A percentile compares a stretch with the other conserved stretches of the same genome.
Conservation (phyloP, 2,113 vertebrate genomes). For the Cyprinus carpio region DNA sequence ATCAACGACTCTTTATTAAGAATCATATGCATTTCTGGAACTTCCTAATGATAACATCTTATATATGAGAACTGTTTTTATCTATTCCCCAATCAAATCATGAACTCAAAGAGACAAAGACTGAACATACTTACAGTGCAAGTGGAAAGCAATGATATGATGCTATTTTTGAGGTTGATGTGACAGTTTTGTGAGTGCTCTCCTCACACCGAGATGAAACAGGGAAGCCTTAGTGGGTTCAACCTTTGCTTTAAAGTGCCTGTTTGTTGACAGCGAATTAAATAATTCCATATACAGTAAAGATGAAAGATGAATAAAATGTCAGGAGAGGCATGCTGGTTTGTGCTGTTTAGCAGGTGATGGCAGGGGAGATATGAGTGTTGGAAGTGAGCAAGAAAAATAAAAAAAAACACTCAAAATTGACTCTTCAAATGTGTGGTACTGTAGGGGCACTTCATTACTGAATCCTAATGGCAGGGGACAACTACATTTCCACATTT, state of each 20-base stretch:
- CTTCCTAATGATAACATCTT: neutral
- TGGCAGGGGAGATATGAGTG: constrained; percentile 5
- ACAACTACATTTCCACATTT: neutral
- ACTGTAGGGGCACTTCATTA: neutral
- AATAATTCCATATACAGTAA: constrained; percentile 45
- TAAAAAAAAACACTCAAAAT: neutral
- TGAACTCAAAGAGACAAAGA: neutral
- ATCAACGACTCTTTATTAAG: neutral
- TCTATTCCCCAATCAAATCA: neutral
- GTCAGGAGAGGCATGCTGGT: constrained; percentile 54
- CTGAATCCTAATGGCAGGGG: neutral
- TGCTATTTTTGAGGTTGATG: neutral
- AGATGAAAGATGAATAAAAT: constrained; percentile 55
- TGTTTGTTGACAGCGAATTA: constrained; percentile 43
- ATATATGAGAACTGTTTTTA: neutral
- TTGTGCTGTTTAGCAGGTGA: constrained; percentile 39
- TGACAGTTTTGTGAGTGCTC: constrained; percentile 25
- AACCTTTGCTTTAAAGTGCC: constrained; percentile 49
- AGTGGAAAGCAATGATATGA: neutral
- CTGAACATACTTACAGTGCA: neutral
- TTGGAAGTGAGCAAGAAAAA: constrained; percentile 13
- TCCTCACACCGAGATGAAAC: constrained; percentile 37
- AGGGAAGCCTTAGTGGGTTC: constrained; percentile 10
- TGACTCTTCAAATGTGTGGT: neutral
- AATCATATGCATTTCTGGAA: neutral